A percentile compares a stretch with the other conserved stretches of the same genome.
phyloP scores from a whole-genome alignment of 2,113 vertebrate genomes.

The Phalacrocorax carbo region DNA sequence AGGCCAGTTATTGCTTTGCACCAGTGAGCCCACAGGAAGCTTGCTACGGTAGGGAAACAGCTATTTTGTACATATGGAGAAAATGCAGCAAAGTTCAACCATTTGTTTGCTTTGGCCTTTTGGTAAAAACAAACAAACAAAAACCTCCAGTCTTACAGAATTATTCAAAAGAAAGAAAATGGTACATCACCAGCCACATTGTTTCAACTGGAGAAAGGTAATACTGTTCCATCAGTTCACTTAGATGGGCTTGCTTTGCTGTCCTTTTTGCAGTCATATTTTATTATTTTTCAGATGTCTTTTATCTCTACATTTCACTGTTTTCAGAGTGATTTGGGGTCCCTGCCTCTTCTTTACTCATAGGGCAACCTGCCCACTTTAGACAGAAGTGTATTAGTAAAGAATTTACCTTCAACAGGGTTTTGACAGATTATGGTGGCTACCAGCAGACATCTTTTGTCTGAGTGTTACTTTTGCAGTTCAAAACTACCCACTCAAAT shows the following conservation, averaged over 20 bases:
- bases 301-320: not conserved
- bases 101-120: not conserved
- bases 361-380: not conserved
- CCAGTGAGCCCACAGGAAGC: not conserved
- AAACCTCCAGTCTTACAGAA: not conserved
- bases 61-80: not conserved
- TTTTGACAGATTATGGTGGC: not conserved
- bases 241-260: not conserved
- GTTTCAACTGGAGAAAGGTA: not conserved
- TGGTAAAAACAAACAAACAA: not conserved
- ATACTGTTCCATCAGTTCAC: not conserved
- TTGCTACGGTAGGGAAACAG: not conserved
- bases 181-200: not conserved
- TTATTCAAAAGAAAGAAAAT: not conserved
- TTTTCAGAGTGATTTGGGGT: not conserved
- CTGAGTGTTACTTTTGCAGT: not conserved
- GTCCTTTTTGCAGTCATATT: not conserved
- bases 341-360: not conserved
- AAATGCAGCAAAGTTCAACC: not conserved
- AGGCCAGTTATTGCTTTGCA: not conserved
- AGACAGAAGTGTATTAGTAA: not conserved
- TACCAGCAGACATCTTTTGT: not conserved
- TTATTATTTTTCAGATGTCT: not conserved
- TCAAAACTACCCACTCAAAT: not conserved
- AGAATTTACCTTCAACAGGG: not conserved